These are phyloP conservation scores for Psococerastis gibbosa DNA, from an alignment of 2,888 invertebrate genomes.

Conservation along the genomic window DNA sequence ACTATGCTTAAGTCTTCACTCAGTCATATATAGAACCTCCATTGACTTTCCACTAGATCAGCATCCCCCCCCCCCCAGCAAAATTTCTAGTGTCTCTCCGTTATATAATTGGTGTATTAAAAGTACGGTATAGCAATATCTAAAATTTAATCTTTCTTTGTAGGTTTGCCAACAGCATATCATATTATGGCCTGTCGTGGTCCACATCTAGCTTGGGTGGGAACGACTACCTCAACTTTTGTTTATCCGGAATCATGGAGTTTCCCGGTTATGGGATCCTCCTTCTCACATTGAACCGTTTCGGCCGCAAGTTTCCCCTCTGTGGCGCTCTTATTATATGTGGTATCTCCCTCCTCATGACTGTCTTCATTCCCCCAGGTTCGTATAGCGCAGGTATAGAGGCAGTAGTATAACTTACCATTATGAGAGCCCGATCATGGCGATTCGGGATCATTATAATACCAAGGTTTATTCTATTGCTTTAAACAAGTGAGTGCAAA, in stretches of 20 bases:
- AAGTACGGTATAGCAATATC: no score
- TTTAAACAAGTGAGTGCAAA: no score
- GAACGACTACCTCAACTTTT: conserved; percentile 51
- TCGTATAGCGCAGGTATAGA: conserved; percentile 19
- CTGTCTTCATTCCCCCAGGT: conserved; percentile 37
- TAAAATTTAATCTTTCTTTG: conserved; percentile 13
- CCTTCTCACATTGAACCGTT: conserved; percentile 43
- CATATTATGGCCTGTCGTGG: conserved; percentile 62
- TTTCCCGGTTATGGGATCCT: conserved; percentile 49
- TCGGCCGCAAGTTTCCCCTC: conserved; percentile 47
- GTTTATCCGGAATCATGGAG: conserved; percentile 56
- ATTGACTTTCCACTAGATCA: no score
- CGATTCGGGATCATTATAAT: no score
- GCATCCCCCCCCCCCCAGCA: no score
- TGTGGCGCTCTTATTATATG: conserved; percentile 47
- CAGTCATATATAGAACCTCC: no score
- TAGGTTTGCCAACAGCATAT: conserved; percentile 53
- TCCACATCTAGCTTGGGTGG: conserved; percentile 51
- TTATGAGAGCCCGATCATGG: no score
- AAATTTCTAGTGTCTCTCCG: no score
- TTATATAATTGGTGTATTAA: no score
- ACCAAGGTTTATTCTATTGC: no score
- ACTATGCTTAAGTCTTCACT: no score
- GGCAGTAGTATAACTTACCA: conserved; percentile 9
- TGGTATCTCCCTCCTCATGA: conserved; percentile 36